Evolutionary conservation across 2,113 vertebrate genomes (phyloP).

Genomic region (Kryptolebias marmoratus): DNA sequence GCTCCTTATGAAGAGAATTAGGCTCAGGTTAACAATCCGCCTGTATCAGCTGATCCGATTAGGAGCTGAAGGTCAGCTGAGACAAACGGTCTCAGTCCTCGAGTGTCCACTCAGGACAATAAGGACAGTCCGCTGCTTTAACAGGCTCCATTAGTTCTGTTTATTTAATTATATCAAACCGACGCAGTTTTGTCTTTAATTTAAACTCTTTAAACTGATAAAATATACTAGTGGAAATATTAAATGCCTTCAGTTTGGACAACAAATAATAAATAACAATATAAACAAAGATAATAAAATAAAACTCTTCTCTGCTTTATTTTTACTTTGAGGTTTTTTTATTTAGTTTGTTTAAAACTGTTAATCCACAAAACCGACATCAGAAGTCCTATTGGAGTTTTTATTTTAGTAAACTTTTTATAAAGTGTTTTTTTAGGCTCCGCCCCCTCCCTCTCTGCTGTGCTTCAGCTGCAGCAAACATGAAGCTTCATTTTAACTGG

Average conservation of each 20-base stretch:
- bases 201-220: background rate
- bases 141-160: background rate
- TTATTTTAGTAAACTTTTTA: too few species aligned
- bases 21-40: constrained; percentile 74
- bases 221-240: too few species aligned
- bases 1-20: constrained; percentile 67
- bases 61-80: constrained; percentile 76
- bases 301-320: too few species aligned
- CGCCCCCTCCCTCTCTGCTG: constrained; percentile 2
- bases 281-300: too few species aligned
- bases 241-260: too few species aligned
- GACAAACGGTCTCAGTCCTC: constrained; percentile 26
- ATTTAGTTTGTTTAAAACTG: too few species aligned
- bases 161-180: background rate
- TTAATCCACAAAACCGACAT: too few species aligned
- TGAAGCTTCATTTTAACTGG: too few species aligned
- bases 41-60: constrained; percentile 72
- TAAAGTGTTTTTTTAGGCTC: background rate
- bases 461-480: background rate
- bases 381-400: too few species aligned
- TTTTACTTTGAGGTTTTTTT: too few species aligned
- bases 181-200: background rate
- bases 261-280: too few species aligned
- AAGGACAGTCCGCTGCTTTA: background rate
- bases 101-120: constrained; percentile 15